Conservation (phyloP, 2,113 vertebrate species). For the Marmota flaviventris region DNA sequence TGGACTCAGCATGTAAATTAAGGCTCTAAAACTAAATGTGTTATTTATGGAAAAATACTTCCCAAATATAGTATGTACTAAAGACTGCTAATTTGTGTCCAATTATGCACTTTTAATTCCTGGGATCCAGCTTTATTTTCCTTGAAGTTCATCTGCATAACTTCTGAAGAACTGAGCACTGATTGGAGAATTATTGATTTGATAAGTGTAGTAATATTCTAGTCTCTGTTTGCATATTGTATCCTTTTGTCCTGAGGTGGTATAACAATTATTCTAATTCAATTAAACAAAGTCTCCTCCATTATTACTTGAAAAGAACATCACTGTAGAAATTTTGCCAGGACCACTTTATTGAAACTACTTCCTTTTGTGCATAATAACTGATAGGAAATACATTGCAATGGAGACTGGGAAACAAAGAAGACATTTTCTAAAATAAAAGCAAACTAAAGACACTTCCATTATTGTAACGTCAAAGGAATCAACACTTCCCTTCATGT, state of each 20-base stretch:
- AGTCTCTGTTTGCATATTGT: neutral
- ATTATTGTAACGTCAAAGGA: neutral
- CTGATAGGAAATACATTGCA: neutral
- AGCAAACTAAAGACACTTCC: neutral
- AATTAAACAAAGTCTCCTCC: neutral
- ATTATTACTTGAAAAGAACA: neutral
- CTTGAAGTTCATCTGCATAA: neutral
- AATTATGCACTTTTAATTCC: neutral
- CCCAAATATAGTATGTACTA: neutral
- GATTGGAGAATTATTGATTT: neutral
- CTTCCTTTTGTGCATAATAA: neutral
- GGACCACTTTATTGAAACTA: conserved; percentile 59
- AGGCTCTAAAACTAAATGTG: neutral
- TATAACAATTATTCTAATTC: neutral
- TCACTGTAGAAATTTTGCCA: neutral
- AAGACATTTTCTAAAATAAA: neutral
- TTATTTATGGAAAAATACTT: neutral
- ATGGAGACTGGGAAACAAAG: neutral
- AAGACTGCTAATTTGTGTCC: neutral
- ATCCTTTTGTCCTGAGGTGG: neutral
- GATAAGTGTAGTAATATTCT: neutral
- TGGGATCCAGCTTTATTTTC: neutral
- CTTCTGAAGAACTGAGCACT: neutral
- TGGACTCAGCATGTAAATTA: neutral
- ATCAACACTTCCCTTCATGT: conserved; percentile 70